phyloP scores from a whole-genome alignment of 1,140 invertebrate species.

The Ostrea edulis region DNA sequence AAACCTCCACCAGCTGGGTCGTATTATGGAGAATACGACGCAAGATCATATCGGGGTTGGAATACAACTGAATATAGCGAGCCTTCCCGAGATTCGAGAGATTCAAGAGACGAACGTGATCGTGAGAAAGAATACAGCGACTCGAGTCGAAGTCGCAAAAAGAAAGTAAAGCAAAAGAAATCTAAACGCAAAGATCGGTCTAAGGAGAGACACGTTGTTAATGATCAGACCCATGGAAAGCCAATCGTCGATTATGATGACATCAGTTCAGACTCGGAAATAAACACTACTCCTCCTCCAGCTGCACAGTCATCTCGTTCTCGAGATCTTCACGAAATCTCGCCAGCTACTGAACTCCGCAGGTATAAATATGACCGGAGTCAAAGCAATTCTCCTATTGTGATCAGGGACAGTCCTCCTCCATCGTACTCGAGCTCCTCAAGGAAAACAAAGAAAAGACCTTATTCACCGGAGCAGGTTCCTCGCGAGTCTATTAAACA shows the following conservation, averaged over 20 bases:
- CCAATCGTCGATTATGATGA: slow-evolving; percentile 74
- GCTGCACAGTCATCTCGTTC: slow-evolving; percentile 50
- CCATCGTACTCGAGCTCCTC: slow-evolving; percentile 53
- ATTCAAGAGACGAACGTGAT: slow-evolving; percentile 40
- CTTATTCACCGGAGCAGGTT: slow-evolving; percentile 61
- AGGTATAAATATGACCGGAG: slow-evolving; percentile 68
- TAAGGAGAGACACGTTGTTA: background rate
- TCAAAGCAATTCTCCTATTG: slow-evolving; percentile 68
- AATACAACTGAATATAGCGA: slow-evolving; percentile 52
- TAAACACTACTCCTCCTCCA: slow-evolving; percentile 49
- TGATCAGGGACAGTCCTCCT: slow-evolving; percentile 61
- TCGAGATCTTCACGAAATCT: slow-evolving; percentile 59
- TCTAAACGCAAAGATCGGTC: slow-evolving; percentile 47
- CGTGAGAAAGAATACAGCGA: slow-evolving; percentile 27
- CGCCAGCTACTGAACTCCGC: slow-evolving; percentile 71
- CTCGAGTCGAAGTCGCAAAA: slow-evolving; percentile 56
- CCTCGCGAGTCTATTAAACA: slow-evolving; percentile 58
- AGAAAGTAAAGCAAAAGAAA: slow-evolving; percentile 54
- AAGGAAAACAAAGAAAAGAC: slow-evolving; percentile 66
- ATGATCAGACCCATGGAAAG: slow-evolving; percentile 4
- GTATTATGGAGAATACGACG: slow-evolving; percentile 72
- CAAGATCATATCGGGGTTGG: slow-evolving; percentile 71
- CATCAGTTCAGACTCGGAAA: slow-evolving; percentile 73
- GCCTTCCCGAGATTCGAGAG: background rate
- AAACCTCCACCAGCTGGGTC: slow-evolving; percentile 55